Conservation (phyloP, 2,888 invertebrate genomes). For the Thereva nobilitata region DNA sequence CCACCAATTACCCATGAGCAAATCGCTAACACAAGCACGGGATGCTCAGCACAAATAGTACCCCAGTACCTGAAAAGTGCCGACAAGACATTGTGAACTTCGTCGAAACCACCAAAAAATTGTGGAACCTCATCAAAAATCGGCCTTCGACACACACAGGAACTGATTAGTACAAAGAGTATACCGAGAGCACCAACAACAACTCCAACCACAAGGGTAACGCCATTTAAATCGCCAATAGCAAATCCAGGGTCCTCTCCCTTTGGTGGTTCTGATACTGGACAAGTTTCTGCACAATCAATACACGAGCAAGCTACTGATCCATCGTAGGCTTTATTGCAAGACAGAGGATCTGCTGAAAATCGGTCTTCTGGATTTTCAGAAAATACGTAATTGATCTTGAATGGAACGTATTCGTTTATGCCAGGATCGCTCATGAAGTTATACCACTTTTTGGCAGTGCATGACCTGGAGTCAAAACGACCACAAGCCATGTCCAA, state of each 20-base stretch:
- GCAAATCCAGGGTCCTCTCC: conserved; percentile 59
- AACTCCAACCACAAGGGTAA: conserved; percentile 67
- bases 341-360: conserved; percentile 60
- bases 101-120: conserved; percentile 51
- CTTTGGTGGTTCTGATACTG: conserved; percentile 58
- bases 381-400: conserved; percentile 63
- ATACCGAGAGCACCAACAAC: conserved; percentile 60
- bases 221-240: conserved; percentile 67
- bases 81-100: conserved; percentile 50
- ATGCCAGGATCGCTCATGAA: conserved; percentile 64
- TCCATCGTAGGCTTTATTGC: conserved; percentile 64
- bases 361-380: conserved; percentile 58
- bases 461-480: conserved; percentile 69
- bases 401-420: conserved; percentile 66
- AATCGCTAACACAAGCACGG: conserved; percentile 66
- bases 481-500: conserved; percentile 79
- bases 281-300: conserved; percentile 71
- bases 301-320: conserved; percentile 75
- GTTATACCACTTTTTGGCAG: conserved; percentile 68
- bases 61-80: conserved; percentile 59
- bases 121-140: conserved; percentile 43
- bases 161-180: conserved; percentile 44
- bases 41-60: conserved; percentile 68
- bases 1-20: conserved; percentile 64
- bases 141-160: conserved; percentile 37